Evolutionary conservation across 1,140 invertebrate species (phyloP).

Genomic region (Elysia chlorotica): DNA sequence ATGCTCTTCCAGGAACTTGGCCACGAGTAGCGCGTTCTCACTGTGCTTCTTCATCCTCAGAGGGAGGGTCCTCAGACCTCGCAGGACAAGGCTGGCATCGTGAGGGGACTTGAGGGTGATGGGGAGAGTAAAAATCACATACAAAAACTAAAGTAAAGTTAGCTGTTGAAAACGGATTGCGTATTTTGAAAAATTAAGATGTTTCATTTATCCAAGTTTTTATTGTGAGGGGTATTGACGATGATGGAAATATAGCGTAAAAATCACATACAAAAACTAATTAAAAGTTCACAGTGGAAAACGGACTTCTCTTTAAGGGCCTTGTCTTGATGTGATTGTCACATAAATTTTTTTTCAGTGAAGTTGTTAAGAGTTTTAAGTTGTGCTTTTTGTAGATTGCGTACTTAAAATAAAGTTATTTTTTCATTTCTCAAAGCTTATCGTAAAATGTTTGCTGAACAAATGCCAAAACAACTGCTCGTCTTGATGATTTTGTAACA

Average conservation of each 20-base stretch:
- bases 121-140: too few species aligned
- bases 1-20: slow-evolving; percentile 80
- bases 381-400: too few species aligned
- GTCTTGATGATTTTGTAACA: too few species aligned
- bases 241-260: neutral
- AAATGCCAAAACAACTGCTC: too few species aligned
- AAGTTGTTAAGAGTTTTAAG: too few species aligned
- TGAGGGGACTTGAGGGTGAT: slow-evolving; percentile 49
- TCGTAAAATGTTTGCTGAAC: too few species aligned
- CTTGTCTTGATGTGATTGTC: too few species aligned
- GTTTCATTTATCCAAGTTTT: neutral
- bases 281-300: neutral
- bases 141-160: too few species aligned
- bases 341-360: too few species aligned
- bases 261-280: neutral
- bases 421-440: too few species aligned
- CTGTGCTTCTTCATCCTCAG: slow-evolving; percentile 68
- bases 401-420: too few species aligned
- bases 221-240: neutral
- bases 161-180: neutral
- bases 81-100: slow-evolving; percentile 52
- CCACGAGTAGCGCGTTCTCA: slow-evolving; percentile 75
- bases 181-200: neutral
- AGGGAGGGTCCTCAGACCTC: slow-evolving; percentile 57
- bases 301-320: too few species aligned